Evolutionary conservation across 2,113 vertebrate species (phyloP).

Genomic region (Phaethornis superciliosus): DNA sequence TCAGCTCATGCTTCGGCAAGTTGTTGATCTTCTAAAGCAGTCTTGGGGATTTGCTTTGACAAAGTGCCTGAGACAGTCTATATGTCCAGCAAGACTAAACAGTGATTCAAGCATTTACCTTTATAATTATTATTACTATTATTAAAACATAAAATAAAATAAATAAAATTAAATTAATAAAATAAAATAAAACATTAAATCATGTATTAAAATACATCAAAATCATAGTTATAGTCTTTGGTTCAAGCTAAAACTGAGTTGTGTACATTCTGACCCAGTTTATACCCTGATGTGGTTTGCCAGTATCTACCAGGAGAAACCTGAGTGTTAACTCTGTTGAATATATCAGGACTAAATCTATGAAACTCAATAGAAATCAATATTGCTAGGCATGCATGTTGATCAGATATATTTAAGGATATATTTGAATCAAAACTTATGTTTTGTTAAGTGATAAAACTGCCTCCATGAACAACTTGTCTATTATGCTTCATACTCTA

Average conservation of each 20-base stretch:
- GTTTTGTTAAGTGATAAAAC: neutral
- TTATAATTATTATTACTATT: neutral
- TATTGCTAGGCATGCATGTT: neutral
- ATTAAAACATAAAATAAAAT: too few relatives aligned
- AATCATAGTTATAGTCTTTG: neutral
- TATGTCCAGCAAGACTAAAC: neutral
- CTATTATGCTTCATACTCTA: too few relatives aligned
- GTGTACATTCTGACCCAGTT: neutral
- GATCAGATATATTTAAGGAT: neutral
- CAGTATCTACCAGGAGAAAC: neutral
- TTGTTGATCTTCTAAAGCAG: neutral
- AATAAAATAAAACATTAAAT: too few relatives aligned
- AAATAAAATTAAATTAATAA: too few relatives aligned
- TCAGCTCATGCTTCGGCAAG: neutral
- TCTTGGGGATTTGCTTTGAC: neutral
- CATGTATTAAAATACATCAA: neutral
- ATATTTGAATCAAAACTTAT: neutral
- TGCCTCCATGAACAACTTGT: neutral
- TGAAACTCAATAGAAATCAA: neutral
- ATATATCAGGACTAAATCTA: neutral
- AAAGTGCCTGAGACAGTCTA: neutral
- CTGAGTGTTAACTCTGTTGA: neutral
- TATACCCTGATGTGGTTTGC: neutral
- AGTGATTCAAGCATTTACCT: neutral
- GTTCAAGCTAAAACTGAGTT: neutral